Percentiles rank a stretch among this genome's conserved stretches.
Evolutionary conservation across 1,140 invertebrate species (phyloP).

Genomic region (Heterodera carotae): DNA sequence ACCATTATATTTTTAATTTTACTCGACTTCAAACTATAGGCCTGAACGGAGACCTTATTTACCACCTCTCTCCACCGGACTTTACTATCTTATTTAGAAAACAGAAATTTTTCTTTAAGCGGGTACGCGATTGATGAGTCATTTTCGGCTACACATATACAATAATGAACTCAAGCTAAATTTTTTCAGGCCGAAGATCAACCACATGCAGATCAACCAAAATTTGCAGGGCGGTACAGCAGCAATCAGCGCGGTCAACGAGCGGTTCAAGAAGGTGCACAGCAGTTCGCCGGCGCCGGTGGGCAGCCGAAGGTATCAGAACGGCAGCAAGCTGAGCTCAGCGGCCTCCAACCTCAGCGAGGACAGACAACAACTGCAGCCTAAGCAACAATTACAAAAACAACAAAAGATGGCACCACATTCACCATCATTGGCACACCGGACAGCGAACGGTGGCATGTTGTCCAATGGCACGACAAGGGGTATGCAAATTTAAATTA

Average conservation of each 20-base stretch:
- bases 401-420: neutral
- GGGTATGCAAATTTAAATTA: neutral
- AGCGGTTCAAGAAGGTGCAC: constrained; percentile 45
- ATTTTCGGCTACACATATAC: too few relatives aligned
- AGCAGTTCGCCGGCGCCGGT: constrained; percentile 23
- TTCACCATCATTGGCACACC: too few relatives aligned
- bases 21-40: too few relatives aligned
- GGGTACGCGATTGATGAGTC: too few relatives aligned
- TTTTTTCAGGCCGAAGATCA: constrained; percentile 50
- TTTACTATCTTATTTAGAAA: too few relatives aligned
- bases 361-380: constrained; percentile 5
- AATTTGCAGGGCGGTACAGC: constrained; percentile 57
- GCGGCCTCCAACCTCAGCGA: constrained; percentile 21
- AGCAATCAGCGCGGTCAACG: constrained; percentile 64
- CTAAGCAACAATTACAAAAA: constrained; percentile 13
- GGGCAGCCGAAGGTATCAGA: constrained; percentile 51
- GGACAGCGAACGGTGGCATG: neutral
- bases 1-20: too few relatives aligned
- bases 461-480: neutral
- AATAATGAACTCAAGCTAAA: neutral
- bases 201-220: constrained; percentile 20
- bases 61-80: too few relatives aligned
- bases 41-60: too few relatives aligned
- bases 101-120: too few relatives aligned
- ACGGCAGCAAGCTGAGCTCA: constrained; percentile 37